A percentile compares a stretch with the other conserved stretches of the same genome.
Evolutionary conservation across 2,888 invertebrate genomes (phyloP).

Genomic region (Odontothrips loti): DNA sequence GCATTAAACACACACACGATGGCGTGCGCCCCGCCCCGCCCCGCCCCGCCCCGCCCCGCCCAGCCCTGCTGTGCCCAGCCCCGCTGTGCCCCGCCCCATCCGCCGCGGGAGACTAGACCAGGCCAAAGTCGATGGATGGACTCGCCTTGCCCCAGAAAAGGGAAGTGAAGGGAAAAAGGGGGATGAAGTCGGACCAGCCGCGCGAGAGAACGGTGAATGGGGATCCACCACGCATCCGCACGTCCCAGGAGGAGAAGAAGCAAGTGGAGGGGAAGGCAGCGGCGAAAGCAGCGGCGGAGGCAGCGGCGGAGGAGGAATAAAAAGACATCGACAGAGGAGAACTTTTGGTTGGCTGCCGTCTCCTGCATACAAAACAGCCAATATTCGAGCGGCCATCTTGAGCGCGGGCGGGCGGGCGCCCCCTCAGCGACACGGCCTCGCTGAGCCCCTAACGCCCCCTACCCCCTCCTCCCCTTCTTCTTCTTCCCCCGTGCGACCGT

Average conservation of each 20-base stretch:
- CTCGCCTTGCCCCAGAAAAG: not conserved
- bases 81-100: not conserved
- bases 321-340: slow-evolving; percentile 20
- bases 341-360: slow-evolving; percentile 10
- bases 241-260: not conserved
- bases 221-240: not conserved
- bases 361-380: slow-evolving; percentile 19
- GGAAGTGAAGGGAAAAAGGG: not conserved
- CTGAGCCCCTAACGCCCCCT: no score
- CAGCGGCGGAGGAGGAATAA: not conserved
- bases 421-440: no score
- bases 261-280: slow-evolving; percentile 4
- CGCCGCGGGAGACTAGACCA: no score
- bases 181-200: not conserved
- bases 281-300: not conserved
- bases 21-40: no score
- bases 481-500: not conserved
- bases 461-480: not conserved
- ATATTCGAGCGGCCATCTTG: slow-evolving; percentile 18
- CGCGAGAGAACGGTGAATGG: slow-evolving; percentile 10
- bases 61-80: not conserved
- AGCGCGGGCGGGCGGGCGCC: not conserved
- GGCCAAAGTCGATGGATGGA: not conserved
- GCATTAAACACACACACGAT: no score
- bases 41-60: no score